Evolutionary conservation across 2,797 vertebrate genomes (phyloP).

Genomic region (Smutsia temminckii): DNA sequence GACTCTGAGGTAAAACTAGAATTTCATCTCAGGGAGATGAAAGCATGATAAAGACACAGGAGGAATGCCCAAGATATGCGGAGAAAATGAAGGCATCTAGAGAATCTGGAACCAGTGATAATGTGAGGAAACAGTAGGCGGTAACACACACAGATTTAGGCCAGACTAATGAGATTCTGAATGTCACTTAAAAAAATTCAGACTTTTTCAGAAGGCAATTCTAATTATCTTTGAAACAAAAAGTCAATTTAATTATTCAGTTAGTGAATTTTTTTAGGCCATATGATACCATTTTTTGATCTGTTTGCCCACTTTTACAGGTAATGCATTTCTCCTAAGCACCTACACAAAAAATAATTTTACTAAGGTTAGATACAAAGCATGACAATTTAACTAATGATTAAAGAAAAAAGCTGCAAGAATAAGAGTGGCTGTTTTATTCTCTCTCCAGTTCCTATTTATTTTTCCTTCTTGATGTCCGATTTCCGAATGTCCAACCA

Average conservation of each 20-base stretch:
- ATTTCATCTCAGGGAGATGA: neutral
- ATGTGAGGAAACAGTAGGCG: neutral
- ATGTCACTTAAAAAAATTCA: neutral
- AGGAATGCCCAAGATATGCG: neutral
- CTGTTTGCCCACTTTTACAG: neutral
- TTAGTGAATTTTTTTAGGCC: neutral
- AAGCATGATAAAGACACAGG: neutral
- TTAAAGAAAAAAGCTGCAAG: neutral
- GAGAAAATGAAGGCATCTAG: neutral
- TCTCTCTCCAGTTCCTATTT: neutral
- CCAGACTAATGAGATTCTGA: neutral
- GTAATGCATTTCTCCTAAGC: neutral
- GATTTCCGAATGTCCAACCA: conserved; percentile 18
- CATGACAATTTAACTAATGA: neutral
- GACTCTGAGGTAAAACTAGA: neutral
- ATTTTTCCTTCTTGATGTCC: neutral
- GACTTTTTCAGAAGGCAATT: conserved; percentile 9
- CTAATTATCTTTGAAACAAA: conserved; percentile 18
- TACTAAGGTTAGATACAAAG: neutral
- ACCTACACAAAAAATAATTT: neutral
- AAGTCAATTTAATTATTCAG: neutral
- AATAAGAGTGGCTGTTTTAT: conserved; percentile 7
- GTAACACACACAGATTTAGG: neutral
- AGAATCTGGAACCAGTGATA: neutral
- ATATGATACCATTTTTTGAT: neutral